phyloP scores from a whole-genome alignment of 2,797 vertebrate genomes.

The Phalanger gymnotis region DNA sequence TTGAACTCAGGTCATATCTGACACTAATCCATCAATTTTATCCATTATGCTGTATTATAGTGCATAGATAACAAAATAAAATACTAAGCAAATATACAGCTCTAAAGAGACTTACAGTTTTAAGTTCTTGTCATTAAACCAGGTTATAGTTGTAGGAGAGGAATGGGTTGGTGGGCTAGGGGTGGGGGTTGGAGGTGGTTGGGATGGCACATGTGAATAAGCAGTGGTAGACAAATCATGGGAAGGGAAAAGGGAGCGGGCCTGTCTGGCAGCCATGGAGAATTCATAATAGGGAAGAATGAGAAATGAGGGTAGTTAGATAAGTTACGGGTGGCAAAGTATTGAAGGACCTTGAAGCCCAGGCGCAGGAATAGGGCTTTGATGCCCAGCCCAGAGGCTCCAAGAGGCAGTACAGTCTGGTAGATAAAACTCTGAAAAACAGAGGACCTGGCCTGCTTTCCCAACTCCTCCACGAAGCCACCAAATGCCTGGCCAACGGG shows the following conservation, averaged over 20 bases:
- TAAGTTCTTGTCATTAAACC: not conserved
- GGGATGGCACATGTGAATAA: not conserved
- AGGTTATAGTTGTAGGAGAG: not conserved
- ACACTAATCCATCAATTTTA: not conserved
- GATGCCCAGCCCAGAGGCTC: constrained; percentile 58
- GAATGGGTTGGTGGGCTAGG: not conserved
- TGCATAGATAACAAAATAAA: not conserved
- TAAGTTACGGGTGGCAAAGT: not conserved
- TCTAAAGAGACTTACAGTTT: not conserved
- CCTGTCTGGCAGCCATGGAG: not conserved
- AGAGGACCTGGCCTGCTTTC: constrained; percentile 23
- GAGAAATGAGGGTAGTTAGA: not conserved
- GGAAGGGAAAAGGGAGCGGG: not conserved
- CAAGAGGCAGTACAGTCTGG: constrained; percentile 59
- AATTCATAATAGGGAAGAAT: not conserved
- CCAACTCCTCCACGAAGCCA: not conserved
- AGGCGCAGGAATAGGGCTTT: constrained; percentile 43
- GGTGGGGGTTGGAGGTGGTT: too few relatives aligned
- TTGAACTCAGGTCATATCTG: not conserved
- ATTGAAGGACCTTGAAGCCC: not conserved
- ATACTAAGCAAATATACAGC: not conserved
- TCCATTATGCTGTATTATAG: not conserved
- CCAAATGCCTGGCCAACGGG: constrained; percentile 50
- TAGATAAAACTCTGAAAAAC: constrained; percentile 77
- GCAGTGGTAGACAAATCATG: not conserved